phyloP scores from a whole-genome alignment of 2,797 vertebrate genomes.

The Euthynnus affinis region DNA sequence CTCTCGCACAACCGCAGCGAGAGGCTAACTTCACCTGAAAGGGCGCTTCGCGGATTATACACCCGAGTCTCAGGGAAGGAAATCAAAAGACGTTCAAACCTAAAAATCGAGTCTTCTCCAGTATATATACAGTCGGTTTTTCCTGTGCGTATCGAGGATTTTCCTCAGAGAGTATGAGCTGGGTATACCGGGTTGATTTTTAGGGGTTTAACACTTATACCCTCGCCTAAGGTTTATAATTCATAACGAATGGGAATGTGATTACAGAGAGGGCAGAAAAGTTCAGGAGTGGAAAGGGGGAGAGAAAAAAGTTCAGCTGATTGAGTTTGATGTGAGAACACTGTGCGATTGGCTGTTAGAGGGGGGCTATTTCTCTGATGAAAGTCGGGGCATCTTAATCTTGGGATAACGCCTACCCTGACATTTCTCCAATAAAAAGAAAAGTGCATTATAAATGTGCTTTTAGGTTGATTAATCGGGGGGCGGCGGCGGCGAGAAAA shows the following conservation, averaged over 20 bases:
- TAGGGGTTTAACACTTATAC: slow-evolving; percentile 40
- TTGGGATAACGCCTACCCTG: slow-evolving; percentile 51
- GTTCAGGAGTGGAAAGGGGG: slow-evolving; percentile 65
- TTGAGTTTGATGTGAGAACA: slow-evolving; percentile 71
- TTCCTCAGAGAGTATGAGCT: slow-evolving; percentile 5
- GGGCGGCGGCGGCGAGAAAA: slow-evolving; percentile 26
- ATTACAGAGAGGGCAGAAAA: slow-evolving; percentile 59
- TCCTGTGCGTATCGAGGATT: slow-evolving; percentile 24
- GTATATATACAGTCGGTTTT: too few relatives aligned
- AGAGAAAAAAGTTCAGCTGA: slow-evolving; percentile 72
- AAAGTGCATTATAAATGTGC: slow-evolving; percentile 76
- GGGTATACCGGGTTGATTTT: slow-evolving; percentile 59
- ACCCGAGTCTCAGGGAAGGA: slow-evolving; percentile 38
- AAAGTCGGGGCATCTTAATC: slow-evolving; percentile 67
- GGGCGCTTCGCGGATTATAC: slow-evolving; percentile 46
- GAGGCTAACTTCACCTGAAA: slow-evolving; percentile 63
- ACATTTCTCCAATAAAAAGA: slow-evolving; percentile 68
- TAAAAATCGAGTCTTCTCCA: slow-evolving; percentile 59
- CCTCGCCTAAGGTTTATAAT: slow-evolving; percentile 50
- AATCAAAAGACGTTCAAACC: slow-evolving; percentile 34
- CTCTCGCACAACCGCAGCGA: slow-evolving; percentile 31
- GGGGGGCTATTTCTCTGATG: slow-evolving; percentile 71
- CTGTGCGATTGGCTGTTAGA: slow-evolving; percentile 70
- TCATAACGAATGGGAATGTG: slow-evolving; percentile 68
- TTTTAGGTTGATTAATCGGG: slow-evolving; percentile 77